phyloP scores from a whole-genome alignment of 2,888 invertebrate species.

The Orthosia cruda region DNA sequence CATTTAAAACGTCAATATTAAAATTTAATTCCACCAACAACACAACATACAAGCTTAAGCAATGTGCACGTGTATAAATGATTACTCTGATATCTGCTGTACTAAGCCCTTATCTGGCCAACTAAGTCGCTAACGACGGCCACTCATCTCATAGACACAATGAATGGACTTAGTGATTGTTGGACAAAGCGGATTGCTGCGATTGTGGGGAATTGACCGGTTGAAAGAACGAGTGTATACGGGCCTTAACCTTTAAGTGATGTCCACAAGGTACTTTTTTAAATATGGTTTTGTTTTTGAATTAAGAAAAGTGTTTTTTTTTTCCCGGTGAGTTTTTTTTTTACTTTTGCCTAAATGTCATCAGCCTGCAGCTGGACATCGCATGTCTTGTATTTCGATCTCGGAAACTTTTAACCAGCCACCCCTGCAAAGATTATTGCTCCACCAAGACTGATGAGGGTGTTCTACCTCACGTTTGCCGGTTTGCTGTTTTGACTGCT shows the following conservation, averaged over 20 bases:
- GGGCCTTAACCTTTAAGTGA: slow-evolving; percentile 63
- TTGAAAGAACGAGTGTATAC: slow-evolving; percentile 80
- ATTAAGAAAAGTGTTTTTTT: too few species aligned
- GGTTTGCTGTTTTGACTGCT: too few species aligned
- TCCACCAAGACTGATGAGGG: too few species aligned
- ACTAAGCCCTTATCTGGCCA: slow-evolving; percentile 83
- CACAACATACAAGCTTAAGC: slow-evolving; percentile 3
- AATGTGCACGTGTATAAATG: slow-evolving; percentile 78
- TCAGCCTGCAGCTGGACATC: too few species aligned
- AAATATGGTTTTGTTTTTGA: background rate
- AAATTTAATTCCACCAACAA: slow-evolving; percentile 14
- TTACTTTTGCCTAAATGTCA: too few species aligned
- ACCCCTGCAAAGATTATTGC: too few species aligned
- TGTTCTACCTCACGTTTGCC: too few species aligned
- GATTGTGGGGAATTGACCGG: slow-evolving; percentile 75
- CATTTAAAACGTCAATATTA: slow-evolving; percentile 4
- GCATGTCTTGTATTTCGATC: too few species aligned
- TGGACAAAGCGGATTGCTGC: slow-evolving; percentile 86
- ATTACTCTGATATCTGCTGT: slow-evolving; percentile 87
- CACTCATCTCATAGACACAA: slow-evolving; percentile 89
- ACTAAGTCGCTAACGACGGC: slow-evolving; percentile 86
- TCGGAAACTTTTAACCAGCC: too few species aligned
- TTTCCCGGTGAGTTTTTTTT: too few species aligned
- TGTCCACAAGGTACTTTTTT: background rate
- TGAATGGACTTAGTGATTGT: slow-evolving; percentile 87